Conservation (phyloP, 1,140 invertebrate species). For the Lutraria rhynchaena region DNA sequence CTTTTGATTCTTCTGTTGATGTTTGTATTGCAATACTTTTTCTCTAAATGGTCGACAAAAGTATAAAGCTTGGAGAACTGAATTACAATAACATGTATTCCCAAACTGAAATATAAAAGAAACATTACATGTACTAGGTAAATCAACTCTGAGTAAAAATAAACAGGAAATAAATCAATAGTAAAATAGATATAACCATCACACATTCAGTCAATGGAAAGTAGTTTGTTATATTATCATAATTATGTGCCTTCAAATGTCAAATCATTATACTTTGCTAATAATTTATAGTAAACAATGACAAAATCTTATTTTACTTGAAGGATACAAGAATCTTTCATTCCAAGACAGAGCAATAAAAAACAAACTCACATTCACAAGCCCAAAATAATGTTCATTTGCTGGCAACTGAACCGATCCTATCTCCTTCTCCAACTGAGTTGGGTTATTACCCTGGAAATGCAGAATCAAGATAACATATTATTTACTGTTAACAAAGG, state of each 20-base stretch:
- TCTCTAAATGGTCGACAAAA: constrained; percentile 99
- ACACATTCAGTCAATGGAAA: too few relatives aligned
- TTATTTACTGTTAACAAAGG: neutral
- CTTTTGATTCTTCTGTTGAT: constrained; percentile 96
- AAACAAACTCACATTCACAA: constrained; percentile 98
- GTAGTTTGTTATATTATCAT: too few relatives aligned
- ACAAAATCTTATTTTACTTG: too few relatives aligned
- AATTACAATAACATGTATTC: constrained; percentile 99
- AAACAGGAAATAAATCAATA: neutral
- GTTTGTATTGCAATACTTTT: constrained; percentile 98
- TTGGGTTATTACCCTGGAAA: constrained; percentile 96
- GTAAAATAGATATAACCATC: too few relatives aligned
- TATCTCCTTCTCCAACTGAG: constrained; percentile 98
- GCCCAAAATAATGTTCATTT: constrained; percentile 99
- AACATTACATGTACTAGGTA: neutral
- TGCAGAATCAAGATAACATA: neutral
- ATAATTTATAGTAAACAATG: too few relatives aligned
- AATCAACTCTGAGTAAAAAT: neutral
- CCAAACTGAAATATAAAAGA: constrained; percentile 92
- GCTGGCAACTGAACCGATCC: constrained; percentile 98
- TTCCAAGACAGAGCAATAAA: too few relatives aligned
- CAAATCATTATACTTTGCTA: too few relatives aligned
- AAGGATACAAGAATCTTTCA: too few relatives aligned
- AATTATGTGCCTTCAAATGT: neutral
- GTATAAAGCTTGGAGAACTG: constrained; percentile 99